Evolutionary conservation across 2,113 vertebrate genomes (phyloP).

Genomic region (Engystomops pustulosus): DNA sequence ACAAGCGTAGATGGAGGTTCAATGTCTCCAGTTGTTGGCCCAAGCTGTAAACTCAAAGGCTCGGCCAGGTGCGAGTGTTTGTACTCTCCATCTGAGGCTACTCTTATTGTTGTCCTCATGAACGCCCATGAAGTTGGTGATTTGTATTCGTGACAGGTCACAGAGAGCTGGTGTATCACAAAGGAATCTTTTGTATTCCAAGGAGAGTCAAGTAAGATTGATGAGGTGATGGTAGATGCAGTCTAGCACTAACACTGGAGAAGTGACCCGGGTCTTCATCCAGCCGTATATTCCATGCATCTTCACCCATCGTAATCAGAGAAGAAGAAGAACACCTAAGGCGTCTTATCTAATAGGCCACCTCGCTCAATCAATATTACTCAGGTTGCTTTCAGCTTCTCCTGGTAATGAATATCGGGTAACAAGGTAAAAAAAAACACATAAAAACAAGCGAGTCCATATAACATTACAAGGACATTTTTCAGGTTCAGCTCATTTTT

Average conservation of each 20-base stretch:
- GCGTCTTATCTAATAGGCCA: neutral
- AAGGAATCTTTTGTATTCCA: conserved; percentile 49
- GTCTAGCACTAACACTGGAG: neutral
- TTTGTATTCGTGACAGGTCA: conserved; percentile 48
- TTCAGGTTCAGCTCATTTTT: neutral
- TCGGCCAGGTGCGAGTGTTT: conserved; percentile 31
- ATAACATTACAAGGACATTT: neutral
- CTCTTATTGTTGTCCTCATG: conserved; percentile 24
- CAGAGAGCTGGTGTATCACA: conserved; percentile 23
- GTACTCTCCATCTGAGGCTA: conserved; percentile 5
- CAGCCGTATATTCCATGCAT: neutral
- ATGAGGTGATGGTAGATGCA: conserved; percentile 29
- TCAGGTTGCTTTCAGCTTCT: neutral
- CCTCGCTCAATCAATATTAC: neutral
- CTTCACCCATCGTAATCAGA: conserved; percentile 1
- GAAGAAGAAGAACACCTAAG: conserved; percentile 11
- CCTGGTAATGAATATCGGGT: neutral
- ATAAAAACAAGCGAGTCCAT: neutral
- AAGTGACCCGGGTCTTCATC: neutral
- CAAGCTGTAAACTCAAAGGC: conserved; percentile 16
- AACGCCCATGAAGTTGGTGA: conserved; percentile 44
- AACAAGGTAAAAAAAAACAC: neutral
- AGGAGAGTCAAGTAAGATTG: conserved; percentile 48
- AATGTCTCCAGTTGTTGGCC: conserved; percentile 20
- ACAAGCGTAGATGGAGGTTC: conserved; percentile 35